Percentiles rank a stretch among this genome's conserved stretches.
phyloP scores from a whole-genome alignment of 2,888 invertebrate genomes.

The Megastigmus dorsalis region DNA sequence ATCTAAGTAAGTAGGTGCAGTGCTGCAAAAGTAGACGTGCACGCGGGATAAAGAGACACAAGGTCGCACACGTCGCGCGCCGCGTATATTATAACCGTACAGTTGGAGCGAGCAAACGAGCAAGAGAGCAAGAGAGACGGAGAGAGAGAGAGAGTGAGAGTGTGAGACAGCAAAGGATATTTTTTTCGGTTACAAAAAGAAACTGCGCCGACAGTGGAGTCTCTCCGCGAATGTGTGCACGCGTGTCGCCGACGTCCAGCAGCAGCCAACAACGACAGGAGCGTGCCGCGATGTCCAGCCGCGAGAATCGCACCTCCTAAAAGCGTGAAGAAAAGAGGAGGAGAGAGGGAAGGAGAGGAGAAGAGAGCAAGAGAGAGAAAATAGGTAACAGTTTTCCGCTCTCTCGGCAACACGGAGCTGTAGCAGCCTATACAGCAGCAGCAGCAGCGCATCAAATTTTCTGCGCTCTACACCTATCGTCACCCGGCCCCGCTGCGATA shows the following conservation, averaged over 20 bases:
- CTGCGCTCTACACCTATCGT: no score
- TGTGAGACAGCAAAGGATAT: neutral
- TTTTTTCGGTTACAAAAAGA: neutral
- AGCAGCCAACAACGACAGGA: neutral
- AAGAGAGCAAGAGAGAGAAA: neutral
- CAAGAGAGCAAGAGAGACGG: neutral
- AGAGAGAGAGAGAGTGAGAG: slow-evolving; percentile 1
- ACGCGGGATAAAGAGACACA: neutral
- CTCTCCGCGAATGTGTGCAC: slow-evolving; percentile 3
- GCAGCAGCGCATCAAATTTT: no score
- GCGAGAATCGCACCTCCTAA: slow-evolving; percentile 45
- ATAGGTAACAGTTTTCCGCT: slow-evolving; percentile 1
- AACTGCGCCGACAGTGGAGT: neutral
- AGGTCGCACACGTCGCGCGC: neutral
- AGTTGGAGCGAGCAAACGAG: neutral
- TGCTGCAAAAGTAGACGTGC: neutral
- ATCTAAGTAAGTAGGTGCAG: neutral
- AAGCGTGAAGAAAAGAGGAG: neutral
- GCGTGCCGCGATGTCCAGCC: slow-evolving; percentile 43
- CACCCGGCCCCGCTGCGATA: no score
- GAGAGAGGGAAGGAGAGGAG: neutral
- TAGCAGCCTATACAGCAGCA: neutral
- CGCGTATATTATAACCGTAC: no score
- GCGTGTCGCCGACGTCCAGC: neutral
- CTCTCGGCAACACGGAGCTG: neutral